A percentile compares a stretch with the other conserved stretches of the same genome.
Conservation (phyloP, 1,140 invertebrate genomes). For the Bathynomus jamesi region DNA sequence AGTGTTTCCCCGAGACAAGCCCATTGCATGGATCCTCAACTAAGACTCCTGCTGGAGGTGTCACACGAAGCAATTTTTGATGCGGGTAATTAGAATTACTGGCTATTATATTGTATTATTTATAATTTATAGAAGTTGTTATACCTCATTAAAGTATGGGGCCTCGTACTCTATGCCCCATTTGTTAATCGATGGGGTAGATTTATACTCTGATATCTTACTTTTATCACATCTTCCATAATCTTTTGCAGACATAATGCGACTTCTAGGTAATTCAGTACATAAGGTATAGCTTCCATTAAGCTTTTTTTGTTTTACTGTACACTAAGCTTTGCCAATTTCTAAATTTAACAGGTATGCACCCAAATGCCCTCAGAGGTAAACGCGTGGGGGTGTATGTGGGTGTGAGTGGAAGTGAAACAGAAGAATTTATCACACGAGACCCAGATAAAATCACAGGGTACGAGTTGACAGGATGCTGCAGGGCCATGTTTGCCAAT, state of each 20-base stretch:
- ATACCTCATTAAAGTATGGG: no score
- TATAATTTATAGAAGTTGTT: no score
- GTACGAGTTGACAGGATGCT: conserved; percentile 86
- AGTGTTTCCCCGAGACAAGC: conserved; percentile 90
- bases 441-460: conserved; percentile 73
- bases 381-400: conserved; percentile 24
- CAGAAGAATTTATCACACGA: conserved; percentile 67
- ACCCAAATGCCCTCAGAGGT: conserved; percentile 20
- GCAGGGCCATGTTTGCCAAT: conserved; percentile 91
- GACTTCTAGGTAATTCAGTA: no score
- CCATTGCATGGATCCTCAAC: conserved; percentile 89
- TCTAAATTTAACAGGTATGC: conserved; percentile 2
- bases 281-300: no score
- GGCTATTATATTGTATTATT: no score
- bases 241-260: no score
- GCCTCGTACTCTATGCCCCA: no score
- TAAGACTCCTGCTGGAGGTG: conserved; percentile 81
- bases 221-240: no score
- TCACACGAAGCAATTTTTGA: conserved; percentile 92
- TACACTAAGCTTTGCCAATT: no score
- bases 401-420: conserved; percentile 56
- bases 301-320: no score
- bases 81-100: conserved; percentile 53
- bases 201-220: no score
- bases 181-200: no score